These are phyloP conservation scores for Telmatherina bonti DNA, from an alignment of 2,797 vertebrate species.

Conservation along the genomic window DNA sequence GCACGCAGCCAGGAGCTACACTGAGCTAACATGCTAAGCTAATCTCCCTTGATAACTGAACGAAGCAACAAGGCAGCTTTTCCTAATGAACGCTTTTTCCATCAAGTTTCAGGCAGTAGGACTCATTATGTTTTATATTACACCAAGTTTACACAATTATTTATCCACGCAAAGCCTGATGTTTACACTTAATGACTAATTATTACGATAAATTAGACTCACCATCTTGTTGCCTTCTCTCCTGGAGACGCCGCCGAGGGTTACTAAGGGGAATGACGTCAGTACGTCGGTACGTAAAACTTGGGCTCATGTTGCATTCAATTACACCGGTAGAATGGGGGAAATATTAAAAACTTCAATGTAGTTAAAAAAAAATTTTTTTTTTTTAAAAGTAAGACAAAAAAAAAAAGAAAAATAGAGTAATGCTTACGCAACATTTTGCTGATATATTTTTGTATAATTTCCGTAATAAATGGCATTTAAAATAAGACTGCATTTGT, in stretches of 20 bases:
- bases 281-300: conserved; percentile 29
- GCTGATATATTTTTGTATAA: not conserved
- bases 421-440: not conserved
- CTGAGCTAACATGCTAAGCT: conserved; percentile 75
- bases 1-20: conserved; percentile 51
- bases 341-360: not conserved
- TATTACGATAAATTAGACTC: conserved; percentile 75
- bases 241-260: conserved; percentile 84
- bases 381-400: no score
- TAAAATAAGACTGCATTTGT: not conserved
- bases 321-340: accelerated
- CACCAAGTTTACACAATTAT: not conserved
- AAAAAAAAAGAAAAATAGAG: no score
- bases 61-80: conserved; percentile 63
- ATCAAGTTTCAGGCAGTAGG: not conserved
- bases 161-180: accelerated
- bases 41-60: conserved; percentile 77
- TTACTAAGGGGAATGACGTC: conserved; percentile 85
- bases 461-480: not conserved
- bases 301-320: conserved; percentile 29
- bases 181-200: conserved; percentile 10
- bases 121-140: no score
- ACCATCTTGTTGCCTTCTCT: conserved; percentile 87
- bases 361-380: no score
- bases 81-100: conserved; percentile 27